Base-by-base conservation (phyloP, 2,888 invertebrate species). In the Melangyna quadrimaculata region DNA sequence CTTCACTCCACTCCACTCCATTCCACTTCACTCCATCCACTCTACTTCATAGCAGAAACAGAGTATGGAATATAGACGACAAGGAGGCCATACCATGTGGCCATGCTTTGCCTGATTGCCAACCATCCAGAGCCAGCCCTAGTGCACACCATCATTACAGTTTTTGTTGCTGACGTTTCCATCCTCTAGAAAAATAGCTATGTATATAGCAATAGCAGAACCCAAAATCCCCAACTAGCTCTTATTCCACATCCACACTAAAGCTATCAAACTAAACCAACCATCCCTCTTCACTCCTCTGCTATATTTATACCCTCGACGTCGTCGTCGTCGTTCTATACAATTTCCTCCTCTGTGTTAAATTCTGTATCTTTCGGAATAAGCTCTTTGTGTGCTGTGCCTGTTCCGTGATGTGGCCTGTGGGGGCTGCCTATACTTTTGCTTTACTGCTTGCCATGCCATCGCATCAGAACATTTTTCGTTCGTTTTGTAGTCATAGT, bases 351-450 rank as follows among this genome's bases (percentile, higher is more conserved):
- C 72, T 86, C 77, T 77, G 81, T 86, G 77, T 81, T 77, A 73
- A 77, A 77, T 86, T 86, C 86, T 86, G 80, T 84, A 87, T 87
- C 79, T 87, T 80, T 84, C 78, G 70, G 78, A 84, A 87, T 84
- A 81, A 84, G 80, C 87, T 87, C 78, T 87, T 84, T 87, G 83
- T 87, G 82, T 78, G 80, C 9, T 43, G 43, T 80, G 75, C 55
- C 73, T 77, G 87, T 74, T 83, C 74, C 69, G 70, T 53, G 65
- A 4, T 45, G 45, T 81, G 75, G 57, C 74, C 69, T 65, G 48
- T 65, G 65, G 48, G 40, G 32, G 48, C 65, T 72, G 72, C 24
- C 43, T 59, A 51, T 74, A 78, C 69, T 53, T 59, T 48, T 59
- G 78, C 78, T 72, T 61, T 40, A 67, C 32, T 65, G 67, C 65